phyloP scores from a whole-genome alignment of 2,888 invertebrate species.

The Rhaphigaster nebulosa region DNA sequence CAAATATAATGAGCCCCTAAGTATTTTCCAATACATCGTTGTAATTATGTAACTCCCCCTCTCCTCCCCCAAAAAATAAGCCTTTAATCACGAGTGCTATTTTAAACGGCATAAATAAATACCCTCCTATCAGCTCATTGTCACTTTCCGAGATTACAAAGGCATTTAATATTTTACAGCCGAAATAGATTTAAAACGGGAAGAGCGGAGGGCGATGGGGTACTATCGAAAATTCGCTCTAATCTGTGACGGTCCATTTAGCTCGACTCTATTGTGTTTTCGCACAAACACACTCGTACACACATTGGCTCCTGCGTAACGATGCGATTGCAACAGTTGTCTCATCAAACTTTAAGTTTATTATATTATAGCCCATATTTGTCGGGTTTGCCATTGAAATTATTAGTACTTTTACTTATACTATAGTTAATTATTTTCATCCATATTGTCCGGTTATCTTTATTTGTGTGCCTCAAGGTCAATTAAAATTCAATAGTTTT shows the following conservation, averaged over 20 bases:
- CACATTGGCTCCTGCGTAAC: not conserved
- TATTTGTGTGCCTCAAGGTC: too few species aligned
- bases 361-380: not conserved
- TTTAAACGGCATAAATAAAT: not conserved
- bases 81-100: not conserved
- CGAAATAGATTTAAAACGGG: not conserved
- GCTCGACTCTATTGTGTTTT: not conserved
- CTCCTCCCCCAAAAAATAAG: not conserved
- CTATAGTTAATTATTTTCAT: too few species aligned
- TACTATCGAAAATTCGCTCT: constrained; percentile 3
- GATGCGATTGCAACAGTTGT: not conserved
- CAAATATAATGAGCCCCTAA: not conserved
- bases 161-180: not conserved
- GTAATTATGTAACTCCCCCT: not conserved
- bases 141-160: not conserved
- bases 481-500: too few species aligned
- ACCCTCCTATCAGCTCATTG: not conserved
- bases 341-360: not conserved
- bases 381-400: too few species aligned
- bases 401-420: too few species aligned
- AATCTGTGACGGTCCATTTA: constrained; percentile 12
- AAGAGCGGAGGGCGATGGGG: accelerated
- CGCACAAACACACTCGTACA: not conserved
- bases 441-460: too few species aligned
- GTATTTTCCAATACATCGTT: not conserved